Evolutionary conservation across 2,113 vertebrate genomes (phyloP).

Genomic region (Mormyrus iriodes): DNA sequence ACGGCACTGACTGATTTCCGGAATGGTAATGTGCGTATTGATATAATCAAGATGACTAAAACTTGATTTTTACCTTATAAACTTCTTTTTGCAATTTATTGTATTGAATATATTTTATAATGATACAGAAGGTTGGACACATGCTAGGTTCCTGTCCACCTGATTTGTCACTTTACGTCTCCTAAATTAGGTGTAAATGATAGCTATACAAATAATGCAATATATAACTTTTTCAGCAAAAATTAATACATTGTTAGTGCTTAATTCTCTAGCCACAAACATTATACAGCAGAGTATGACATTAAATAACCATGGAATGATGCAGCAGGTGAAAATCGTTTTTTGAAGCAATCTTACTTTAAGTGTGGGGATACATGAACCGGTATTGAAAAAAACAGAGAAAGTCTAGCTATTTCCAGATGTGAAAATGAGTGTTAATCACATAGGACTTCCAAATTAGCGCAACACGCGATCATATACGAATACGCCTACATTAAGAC

Average conservation of each 20-base stretch:
- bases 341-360: not conserved
- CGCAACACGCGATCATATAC: slow-evolving; percentile 31
- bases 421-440: slow-evolving; percentile 17
- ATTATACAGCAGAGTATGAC: not conserved
- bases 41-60: not conserved
- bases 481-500: not conserved
- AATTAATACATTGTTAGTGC: not conserved
- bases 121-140: not conserved
- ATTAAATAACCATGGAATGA: not conserved
- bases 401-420: not conserved
- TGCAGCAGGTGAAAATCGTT: not conserved
- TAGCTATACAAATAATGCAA: not conserved
- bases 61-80: not conserved
- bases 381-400: not conserved
- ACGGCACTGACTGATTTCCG: no score
- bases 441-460: slow-evolving; percentile 52
- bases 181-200: not conserved
- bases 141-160: not conserved
- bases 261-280: not conserved
- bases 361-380: not conserved
- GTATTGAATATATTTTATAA: not conserved
- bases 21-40: not conserved
- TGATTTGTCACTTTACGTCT: not conserved
- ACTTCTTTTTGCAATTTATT: not conserved
- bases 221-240: not conserved